Evolutionary conservation across 2,888 invertebrate genomes (phyloP).

Genomic region (Cheiracanthium punctorium): DNA sequence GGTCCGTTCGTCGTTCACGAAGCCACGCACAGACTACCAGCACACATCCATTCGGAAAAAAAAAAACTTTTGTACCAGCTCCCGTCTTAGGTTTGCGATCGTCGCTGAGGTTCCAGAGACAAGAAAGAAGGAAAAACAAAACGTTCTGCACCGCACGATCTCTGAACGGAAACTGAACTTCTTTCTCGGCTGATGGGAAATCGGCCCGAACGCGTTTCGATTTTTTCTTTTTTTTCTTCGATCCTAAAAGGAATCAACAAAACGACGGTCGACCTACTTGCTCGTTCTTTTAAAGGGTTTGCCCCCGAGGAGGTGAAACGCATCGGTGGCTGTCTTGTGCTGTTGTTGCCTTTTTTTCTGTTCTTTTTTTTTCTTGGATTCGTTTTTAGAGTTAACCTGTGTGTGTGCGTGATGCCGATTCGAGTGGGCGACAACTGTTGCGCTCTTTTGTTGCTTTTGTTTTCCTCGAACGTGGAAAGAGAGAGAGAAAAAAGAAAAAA

Average conservation of each 20-base stretch:
- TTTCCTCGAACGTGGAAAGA: neutral
- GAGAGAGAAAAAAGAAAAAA: conserved; percentile 3
- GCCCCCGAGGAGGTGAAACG: conserved; percentile 17
- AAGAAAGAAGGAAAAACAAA: neutral
- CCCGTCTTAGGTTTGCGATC: no score
- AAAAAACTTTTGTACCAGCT: no score
- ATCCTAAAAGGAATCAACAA: conserved; percentile 16
- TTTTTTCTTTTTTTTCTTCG: conserved; percentile 33
- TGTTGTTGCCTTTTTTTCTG: no score
- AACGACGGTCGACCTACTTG: conserved; percentile 65
- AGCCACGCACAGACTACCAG: no score
- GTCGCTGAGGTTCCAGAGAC: no score
- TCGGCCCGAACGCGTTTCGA: conserved; percentile 48
- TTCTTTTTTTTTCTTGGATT: no score
- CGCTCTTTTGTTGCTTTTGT: no score
- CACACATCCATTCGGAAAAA: no score
- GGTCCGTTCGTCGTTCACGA: no score
- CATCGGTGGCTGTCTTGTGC: conserved; percentile 16
- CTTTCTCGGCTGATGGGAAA: no score
- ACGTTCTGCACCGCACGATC: neutral
- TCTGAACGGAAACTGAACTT: conserved; percentile 42
- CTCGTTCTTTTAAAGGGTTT: conserved; percentile 21
- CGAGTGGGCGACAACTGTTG: conserved; percentile 7
- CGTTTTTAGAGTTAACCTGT: no score
- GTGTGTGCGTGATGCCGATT: neutral